Percentiles rank a stretch among this genome's conserved stretches.
phyloP scores from a whole-genome alignment of 2,888 invertebrate genomes.

The Ptilodon capucinus region DNA sequence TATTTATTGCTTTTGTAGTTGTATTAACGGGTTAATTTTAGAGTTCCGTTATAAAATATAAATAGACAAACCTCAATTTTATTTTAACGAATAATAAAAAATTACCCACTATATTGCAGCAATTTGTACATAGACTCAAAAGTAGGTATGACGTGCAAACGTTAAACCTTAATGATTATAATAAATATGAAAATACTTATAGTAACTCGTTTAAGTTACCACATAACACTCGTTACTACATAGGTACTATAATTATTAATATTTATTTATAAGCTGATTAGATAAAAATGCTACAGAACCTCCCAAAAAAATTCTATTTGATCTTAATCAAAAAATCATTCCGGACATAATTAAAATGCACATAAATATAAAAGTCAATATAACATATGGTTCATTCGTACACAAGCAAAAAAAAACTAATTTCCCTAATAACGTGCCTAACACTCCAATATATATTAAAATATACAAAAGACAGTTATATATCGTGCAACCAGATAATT shows the following conservation, averaged over 20 bases:
- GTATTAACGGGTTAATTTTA: not conserved
- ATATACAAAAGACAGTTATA: conserved; percentile 18
- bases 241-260: no score
- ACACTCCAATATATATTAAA: conserved; percentile 26
- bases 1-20: not conserved
- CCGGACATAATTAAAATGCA: conserved; percentile 12
- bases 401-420: conserved; percentile 21
- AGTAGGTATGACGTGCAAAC: no score
- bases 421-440: conserved; percentile 28
- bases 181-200: no score
- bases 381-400: conserved; percentile 1
- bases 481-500: conserved; percentile 41
- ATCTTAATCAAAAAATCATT: not conserved
- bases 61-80: not conserved
- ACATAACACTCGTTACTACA: no score
- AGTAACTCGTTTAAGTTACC: no score
- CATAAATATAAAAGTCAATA: conserved; percentile 8
- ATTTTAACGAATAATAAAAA: no score
- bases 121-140: no score
- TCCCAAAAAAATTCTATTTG: no score
- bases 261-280: no score
- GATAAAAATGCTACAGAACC: no score
- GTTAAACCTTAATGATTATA: no score
- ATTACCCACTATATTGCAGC: no score
- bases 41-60: not conserved